These are phyloP conservation scores for Taeniopygia guttata DNA, from an alignment of 2,797 vertebrate species.

Conservation along the genomic window DNA sequence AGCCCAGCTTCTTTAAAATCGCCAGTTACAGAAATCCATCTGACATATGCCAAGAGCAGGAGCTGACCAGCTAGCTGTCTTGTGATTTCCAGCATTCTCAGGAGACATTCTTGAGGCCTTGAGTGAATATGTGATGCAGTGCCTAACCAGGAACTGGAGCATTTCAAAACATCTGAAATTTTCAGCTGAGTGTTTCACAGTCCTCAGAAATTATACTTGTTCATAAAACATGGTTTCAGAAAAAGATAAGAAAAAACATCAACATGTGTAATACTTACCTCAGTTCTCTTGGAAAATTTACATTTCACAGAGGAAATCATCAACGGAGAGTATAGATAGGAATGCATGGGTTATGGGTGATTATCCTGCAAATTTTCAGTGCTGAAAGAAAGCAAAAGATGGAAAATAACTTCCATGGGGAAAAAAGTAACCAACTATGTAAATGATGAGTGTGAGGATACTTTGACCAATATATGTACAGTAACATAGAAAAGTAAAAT, in stretches of 20 bases:
- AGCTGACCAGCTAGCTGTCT: neutral
- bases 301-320: neutral
- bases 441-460: neutral
- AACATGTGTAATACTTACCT: neutral
- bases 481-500: neutral
- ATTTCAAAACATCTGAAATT: neutral
- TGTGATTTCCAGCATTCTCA: neutral
- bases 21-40: neutral
- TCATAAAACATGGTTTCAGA: neutral
- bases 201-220: neutral
- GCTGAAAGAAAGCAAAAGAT: neutral
- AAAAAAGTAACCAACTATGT: neutral
- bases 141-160: neutral
- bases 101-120: neutral
- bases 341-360: neutral
- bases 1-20: neutral
- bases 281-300: neutral
- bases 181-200: neutral
- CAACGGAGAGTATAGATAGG: neutral
- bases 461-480: neutral
- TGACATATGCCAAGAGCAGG: neutral
- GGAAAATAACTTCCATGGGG: neutral
- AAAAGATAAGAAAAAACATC: neutral
- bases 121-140: neutral
- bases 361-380: neutral